These are phyloP conservation scores for Bruchidius siliquastri DNA, from an alignment of 2,888 invertebrate species.

Conservation along the genomic window DNA sequence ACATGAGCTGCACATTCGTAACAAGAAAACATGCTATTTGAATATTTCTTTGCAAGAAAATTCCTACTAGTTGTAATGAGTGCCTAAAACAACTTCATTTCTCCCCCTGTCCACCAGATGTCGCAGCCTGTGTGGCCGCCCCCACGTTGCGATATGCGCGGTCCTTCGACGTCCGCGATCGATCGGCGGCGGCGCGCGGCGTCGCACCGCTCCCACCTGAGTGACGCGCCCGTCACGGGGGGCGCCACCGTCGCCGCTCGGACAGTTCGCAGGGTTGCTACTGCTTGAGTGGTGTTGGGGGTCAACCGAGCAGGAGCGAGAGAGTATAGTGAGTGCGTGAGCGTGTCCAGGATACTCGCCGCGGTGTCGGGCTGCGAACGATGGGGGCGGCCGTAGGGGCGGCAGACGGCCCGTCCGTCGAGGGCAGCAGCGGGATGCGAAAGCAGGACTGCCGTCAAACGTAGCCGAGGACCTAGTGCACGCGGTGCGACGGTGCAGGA, in stretches of 20 bases:
- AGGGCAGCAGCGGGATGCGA: conserved; percentile 28
- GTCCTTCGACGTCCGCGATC: conserved; percentile 11
- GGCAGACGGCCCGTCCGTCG: conserved; percentile 26
- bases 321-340: conserved; percentile 26
- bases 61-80: too few species aligned
- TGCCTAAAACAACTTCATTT: too few species aligned
- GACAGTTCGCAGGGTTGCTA: conserved; percentile 43
- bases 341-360: conserved; percentile 45
- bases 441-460: conserved; percentile 36
- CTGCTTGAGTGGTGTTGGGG: conserved; percentile 18
- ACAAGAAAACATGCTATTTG: too few species aligned
- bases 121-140: neutral
- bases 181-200: conserved; percentile 11
- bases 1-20: too few species aligned
- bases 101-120: neutral
- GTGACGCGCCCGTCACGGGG: conserved; percentile 34
- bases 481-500: conserved; percentile 22
- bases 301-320: neutral
- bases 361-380: conserved; percentile 27
- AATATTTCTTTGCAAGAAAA: too few species aligned
- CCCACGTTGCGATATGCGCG: neutral
- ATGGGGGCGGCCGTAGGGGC: neutral
- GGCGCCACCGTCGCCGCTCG: conserved; percentile 38
- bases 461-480: conserved; percentile 21
- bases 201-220: conserved; percentile 13